Conservation (phyloP, 2,797 vertebrate genomes). For the Pipistrellus nathusii region DNA sequence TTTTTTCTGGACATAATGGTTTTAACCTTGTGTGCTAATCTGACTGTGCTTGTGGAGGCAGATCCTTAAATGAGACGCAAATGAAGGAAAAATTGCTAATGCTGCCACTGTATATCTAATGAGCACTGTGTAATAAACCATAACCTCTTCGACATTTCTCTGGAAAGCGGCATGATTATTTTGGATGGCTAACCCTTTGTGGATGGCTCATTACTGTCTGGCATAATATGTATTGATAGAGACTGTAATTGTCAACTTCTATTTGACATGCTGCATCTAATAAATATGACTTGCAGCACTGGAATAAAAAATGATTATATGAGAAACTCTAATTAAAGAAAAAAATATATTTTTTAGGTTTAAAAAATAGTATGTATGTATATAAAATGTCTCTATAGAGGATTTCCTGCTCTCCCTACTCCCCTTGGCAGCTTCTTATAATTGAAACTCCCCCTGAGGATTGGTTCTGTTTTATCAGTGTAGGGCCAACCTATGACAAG, state of each 20-base stretch:
- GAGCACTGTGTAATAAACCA: constrained; percentile 93
- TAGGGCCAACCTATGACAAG: constrained; percentile 51
- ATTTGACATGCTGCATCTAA: constrained; percentile 98
- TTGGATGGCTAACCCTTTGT: constrained; percentile 92
- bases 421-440: constrained; percentile 44
- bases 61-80: constrained; percentile 89
- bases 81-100: constrained; percentile 91
- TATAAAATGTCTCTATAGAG: constrained; percentile 68
- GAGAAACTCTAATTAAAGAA: constrained; percentile 88
- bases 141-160: constrained; percentile 91
- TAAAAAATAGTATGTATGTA: constrained; percentile 60
- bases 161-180: constrained; percentile 91
- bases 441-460: constrained; percentile 32
- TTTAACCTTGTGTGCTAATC: constrained; percentile 91
- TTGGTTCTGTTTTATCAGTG: constrained; percentile 46
- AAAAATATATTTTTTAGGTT: constrained; percentile 76
- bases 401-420: neutral
- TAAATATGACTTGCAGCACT: constrained; percentile 95
- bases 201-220: constrained; percentile 96
- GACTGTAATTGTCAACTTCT: constrained; percentile 96
- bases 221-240: constrained; percentile 97
- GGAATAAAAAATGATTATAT: constrained; percentile 89
- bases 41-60: constrained; percentile 88
- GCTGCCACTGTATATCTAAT: constrained; percentile 90
- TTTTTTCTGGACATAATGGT: constrained; percentile 86